Evolutionary conservation across 2,888 invertebrate species (phyloP), one percentile per base, ranked within the genome.

Genomic region (Cynaeus angustus): DNA sequence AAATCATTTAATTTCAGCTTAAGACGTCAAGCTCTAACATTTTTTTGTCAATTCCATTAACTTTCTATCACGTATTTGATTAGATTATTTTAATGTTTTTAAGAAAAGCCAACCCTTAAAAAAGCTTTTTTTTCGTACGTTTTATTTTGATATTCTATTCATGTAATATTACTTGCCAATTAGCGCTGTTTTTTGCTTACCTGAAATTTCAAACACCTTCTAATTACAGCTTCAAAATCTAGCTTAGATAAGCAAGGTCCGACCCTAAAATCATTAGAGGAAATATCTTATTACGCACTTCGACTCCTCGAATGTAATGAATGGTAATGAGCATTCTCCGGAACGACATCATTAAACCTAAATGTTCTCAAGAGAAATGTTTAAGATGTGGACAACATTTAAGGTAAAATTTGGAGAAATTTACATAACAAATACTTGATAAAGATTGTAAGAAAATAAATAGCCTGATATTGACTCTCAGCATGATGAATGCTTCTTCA

Each of bases 331-430:
- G 56, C 38, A n/a, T 41, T 43, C 28, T 26, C 41, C 43, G 43
- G 43, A 56, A 56, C 38, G 46, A 46, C 33, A 59, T 46, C 59
- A 46, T 59, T 59, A 58, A 58, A 59, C 30, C 33, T 59, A 59
- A 59, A 59, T 59, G 46, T 16, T 59, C 59, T 46, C 9, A 46
- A 28, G 45, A 59, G 59, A 4, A 38, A 21, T 13, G 41, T 43
- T 58, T 41, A 28, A n/a, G 12, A 58, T 41, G 58, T 38, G 38
- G 8, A 13, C 6, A 37, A n/a, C 12, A 16, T 55, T 37, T 55
- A 55, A 55, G 16, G 16, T n/a, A 16, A 53, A 28, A 9, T 6
- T 33, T 10, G 28, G 1, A 9, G 3, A 33, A 7, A 33, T 50
- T 50, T 50, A 6, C 46, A 14, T 21, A 4, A 21, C 1, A 21